Base-by-base conservation (phyloP, 2,113 vertebrate species). In the Benitochromis conjunctus region DNA sequence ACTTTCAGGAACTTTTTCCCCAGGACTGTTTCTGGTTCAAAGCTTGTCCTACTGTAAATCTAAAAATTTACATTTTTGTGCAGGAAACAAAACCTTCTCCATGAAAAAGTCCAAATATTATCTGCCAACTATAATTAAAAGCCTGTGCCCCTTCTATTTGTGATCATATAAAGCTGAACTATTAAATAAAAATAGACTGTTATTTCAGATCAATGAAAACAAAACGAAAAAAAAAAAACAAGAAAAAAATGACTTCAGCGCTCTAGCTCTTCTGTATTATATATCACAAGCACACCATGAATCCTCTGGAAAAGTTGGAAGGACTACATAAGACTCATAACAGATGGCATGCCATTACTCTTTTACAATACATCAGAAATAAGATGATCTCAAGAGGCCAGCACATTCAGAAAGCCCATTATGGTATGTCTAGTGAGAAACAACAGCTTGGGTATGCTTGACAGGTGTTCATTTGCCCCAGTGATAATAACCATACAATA, bases 261-360 rank as follows among this genome's bases (percentile, higher is more conserved):
- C 46, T 74, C 46, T 48, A 74, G 24, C 24, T 51, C 6, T 18
- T 19, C 46, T 51, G 43, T 76, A 31, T 31, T 76, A 31, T 31
- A 29, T 6, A 43, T 18, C 43, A 55, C 71, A 46, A 76, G 26
- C 38, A 82, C 48, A 85, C 12, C 26, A 48, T 13, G n/a, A 46
- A 21, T 55, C 58, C 71, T 58, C 29, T 26, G 9, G 29, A 79
- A 53, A 80, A 24, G 24, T 79, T 4, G 4, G 11, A 56, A 74
- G 76, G 56, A 34, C 62, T 69, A 19, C n/a, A 57, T 24, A 54
- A 66, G 55, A 60, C 79, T 76, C 46, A 21, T 48, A 81, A 54
- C 87, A 92, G 82, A 87, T 89, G 80, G 87, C 41, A 36, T 11
- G 5, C 41, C 14, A 82, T 87, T 48, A 79, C 26, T 84, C 43